Percentiles rank a stretch among this genome's conserved stretches.
These are phyloP conservation scores for Circaetus gallicus DNA, from an alignment of 2,113 vertebrate genomes.

Conservation along the genomic window DNA sequence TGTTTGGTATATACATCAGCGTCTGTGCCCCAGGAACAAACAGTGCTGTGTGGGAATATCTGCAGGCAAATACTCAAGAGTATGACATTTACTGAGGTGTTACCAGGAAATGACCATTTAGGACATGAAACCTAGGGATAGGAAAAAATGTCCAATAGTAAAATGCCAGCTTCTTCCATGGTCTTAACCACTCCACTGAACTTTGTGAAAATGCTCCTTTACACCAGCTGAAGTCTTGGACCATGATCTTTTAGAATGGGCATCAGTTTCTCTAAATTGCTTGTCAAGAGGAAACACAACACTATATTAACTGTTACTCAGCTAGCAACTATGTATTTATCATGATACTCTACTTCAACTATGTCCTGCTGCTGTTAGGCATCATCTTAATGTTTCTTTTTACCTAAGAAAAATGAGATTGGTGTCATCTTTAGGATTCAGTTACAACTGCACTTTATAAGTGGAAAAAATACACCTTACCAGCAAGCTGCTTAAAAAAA, in stretches of 20 bases:
- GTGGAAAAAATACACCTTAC: neutral
- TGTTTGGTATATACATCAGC: neutral
- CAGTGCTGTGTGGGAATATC: neutral
- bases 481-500: neutral
- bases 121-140: neutral
- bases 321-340: neutral
- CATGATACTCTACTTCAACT: neutral
- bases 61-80: neutral
- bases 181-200: neutral
- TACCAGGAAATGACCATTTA: neutral
- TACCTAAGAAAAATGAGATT: neutral
- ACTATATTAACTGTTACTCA: neutral
- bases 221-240: neutral
- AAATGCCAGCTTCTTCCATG: neutral
- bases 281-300: neutral
- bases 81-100: neutral
- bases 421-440: neutral
- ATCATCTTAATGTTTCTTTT: neutral
- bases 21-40: neutral
- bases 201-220: neutral
- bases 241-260: neutral
- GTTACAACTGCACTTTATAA: neutral
- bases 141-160: neutral
- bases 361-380: neutral
- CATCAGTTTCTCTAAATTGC: neutral